Conservation (phyloP, 2,888 invertebrate species). For the Adelognathus sp. region DNA sequence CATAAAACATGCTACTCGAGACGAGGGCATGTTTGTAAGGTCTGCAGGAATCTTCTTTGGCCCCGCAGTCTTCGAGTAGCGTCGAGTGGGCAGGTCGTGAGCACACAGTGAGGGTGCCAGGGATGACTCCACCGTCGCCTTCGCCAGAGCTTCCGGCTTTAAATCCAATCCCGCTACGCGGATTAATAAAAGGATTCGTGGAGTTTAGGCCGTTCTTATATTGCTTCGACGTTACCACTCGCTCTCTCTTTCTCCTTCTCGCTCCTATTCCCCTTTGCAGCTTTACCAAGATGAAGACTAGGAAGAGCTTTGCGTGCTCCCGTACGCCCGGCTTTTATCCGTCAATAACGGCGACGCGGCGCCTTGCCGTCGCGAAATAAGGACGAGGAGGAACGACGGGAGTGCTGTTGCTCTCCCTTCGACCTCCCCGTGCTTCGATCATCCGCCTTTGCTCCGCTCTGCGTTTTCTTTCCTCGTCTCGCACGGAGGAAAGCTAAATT, state of each 20-base stretch:
- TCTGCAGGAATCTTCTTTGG: constrained; percentile 44
- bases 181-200: constrained; percentile 80
- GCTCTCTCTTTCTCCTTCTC: constrained; percentile 54
- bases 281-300: constrained; percentile 18
- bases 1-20: not conserved
- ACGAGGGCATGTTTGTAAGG: constrained; percentile 49
- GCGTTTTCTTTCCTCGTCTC: constrained; percentile 32
- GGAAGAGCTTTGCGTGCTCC: constrained; percentile 37
- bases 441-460: constrained; percentile 32
- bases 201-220: constrained; percentile 78
- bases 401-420: constrained; percentile 55
- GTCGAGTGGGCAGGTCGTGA: constrained; percentile 33
- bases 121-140: constrained; percentile 25
- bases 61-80: constrained; percentile 29
- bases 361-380: constrained; percentile 33
- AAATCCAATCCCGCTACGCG: constrained; percentile 78
- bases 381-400: constrained; percentile 53
- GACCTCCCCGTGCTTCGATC: constrained; percentile 55
- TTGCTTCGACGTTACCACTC: constrained; percentile 68
- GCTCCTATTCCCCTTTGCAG: constrained; percentile 2
- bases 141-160: constrained; percentile 66
- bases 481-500: not conserved
- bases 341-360: constrained; percentile 71
- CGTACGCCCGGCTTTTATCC: constrained; percentile 66
- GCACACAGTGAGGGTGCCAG: constrained; percentile 19